These are phyloP conservation scores for Erebia ligea DNA, from an alignment of 2,888 invertebrate genomes.

Conservation along the genomic window DNA sequence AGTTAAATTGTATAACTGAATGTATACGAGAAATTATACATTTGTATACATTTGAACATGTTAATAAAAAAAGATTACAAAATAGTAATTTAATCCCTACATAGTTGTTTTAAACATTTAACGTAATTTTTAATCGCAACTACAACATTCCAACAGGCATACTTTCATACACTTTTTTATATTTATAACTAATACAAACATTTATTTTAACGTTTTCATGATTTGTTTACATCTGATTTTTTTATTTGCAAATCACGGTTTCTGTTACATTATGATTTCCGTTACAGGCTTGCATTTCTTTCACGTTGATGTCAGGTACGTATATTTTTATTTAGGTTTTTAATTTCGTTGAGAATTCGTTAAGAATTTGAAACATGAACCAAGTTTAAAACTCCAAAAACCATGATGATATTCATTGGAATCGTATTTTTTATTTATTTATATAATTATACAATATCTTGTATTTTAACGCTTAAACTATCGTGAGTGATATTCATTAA, in stretches of 20 bases:
- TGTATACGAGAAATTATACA: conserved; percentile 28
- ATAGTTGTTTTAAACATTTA: conserved; percentile 27
- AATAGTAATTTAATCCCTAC: conserved; percentile 20
- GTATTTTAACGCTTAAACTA: too few species aligned
- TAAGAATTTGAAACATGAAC: background rate
- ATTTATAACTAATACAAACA: conserved; percentile 22
- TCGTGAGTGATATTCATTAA: too few species aligned
- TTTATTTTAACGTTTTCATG: background rate
- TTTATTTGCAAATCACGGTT: background rate
- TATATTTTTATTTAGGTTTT: too few species aligned
- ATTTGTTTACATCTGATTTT: background rate
- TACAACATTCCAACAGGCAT: conserved; percentile 27
- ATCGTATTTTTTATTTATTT: background rate
- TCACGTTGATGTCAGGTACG: too few species aligned
- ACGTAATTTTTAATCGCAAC: conserved; percentile 24
- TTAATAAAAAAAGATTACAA: conserved; percentile 7
- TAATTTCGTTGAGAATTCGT: background rate
- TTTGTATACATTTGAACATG: conserved; percentile 8
- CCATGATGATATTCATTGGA: background rate
- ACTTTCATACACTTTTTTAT: conserved; percentile 8
- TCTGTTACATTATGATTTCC: too few species aligned
- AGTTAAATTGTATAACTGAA: conserved; percentile 24
- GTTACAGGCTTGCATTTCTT: too few species aligned
- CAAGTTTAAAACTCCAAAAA: background rate
- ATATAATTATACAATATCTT: background rate